Evolutionary conservation across 2,113 vertebrate genomes (phyloP).

Genomic region (Catharus fuscescens): DNA sequence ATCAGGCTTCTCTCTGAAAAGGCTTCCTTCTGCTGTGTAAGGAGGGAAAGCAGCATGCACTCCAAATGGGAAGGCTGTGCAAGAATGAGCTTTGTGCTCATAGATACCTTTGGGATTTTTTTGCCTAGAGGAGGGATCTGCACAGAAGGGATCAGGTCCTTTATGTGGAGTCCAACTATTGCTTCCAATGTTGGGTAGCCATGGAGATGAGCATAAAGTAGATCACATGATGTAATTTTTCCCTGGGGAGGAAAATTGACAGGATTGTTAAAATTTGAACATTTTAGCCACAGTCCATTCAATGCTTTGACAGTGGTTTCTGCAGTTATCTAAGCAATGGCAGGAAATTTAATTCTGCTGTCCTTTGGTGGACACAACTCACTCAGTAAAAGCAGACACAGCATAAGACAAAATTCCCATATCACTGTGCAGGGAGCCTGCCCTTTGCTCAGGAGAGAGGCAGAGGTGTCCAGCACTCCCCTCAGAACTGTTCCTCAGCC

Average conservation of each 20-base stretch:
- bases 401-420: background rate
- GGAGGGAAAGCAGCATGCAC: background rate
- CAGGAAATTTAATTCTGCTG: background rate
- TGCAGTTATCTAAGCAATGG: background rate
- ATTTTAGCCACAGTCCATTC: background rate
- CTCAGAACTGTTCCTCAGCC: background rate
- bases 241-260: slow-evolving; percentile 75
- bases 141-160: slow-evolving; percentile 85
- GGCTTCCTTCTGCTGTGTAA: background rate
- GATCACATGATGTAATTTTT: slow-evolving; percentile 82
- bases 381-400: background rate
- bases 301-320: background rate
- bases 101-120: slow-evolving; percentile 81
- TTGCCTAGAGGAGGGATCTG: slow-evolving; percentile 80
- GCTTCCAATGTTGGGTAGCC: slow-evolving; percentile 80
- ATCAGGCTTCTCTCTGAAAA: background rate
- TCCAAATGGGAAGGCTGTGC: background rate
- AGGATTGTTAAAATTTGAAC: background rate
- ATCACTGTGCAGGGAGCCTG: background rate
- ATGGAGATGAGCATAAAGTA: slow-evolving; percentile 85
- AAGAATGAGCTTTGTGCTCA: background rate
- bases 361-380: background rate
- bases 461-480: background rate
- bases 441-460: background rate
- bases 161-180: slow-evolving; percentile 78